Evolutionary conservation across 2,888 invertebrate species (phyloP).

Genomic region (Sinelater perroti): DNA sequence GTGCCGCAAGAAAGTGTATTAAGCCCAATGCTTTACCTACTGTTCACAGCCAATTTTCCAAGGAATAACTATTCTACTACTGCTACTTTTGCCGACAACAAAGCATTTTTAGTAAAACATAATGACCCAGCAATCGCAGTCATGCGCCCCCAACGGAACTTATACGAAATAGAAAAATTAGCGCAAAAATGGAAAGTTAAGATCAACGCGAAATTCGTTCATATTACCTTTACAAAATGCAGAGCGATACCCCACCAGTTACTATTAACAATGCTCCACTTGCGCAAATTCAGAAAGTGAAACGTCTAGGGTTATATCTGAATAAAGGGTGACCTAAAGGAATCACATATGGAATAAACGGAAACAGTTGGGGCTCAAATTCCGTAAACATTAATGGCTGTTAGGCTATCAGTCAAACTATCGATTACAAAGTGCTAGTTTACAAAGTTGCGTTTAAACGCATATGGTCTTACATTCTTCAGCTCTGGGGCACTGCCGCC

Average conservation of each 20-base stretch:
- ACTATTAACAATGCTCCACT: neutral
- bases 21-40: neutral
- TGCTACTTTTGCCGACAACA: conserved; percentile 30
- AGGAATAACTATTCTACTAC: neutral
- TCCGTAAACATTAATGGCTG: neutral
- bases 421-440: neutral
- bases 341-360: neutral
- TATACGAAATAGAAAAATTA: neutral
- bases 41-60: neutral
- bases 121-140: conserved; percentile 35
- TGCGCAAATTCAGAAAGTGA: neutral
- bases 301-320: neutral
- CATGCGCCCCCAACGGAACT: conserved; percentile 33
- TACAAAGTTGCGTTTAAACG: neutral
- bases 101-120: conserved; percentile 19
- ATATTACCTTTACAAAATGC: too few species aligned
- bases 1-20: neutral
- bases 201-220: neutral
- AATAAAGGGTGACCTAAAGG: neutral
- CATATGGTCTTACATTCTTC: too few species aligned
- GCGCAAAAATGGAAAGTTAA: neutral
- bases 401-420: neutral
- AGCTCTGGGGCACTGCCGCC: too few species aligned
- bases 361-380: neutral
- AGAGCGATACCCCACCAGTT: neutral